These are phyloP conservation scores for Marcusenius ussheri DNA, from an alignment of 2,113 vertebrate genomes.

Conservation along the genomic window DNA sequence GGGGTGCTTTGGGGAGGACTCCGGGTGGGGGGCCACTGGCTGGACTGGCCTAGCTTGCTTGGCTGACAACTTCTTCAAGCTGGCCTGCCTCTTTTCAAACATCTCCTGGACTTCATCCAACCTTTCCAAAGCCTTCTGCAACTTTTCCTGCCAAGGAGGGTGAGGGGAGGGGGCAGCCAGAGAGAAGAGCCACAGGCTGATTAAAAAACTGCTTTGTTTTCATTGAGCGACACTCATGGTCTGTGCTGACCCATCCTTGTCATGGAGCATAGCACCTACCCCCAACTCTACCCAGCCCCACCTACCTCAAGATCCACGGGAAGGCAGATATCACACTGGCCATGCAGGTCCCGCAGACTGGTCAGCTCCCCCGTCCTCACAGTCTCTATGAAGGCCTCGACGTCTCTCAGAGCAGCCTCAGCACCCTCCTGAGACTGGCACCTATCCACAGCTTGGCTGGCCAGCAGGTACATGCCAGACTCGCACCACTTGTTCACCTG, in stretches of 20 bases:
- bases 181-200: background rate
- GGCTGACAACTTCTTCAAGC: conserved; percentile 82
- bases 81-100: conserved; percentile 83
- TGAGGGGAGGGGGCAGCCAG: background rate
- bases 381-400: conserved; percentile 71
- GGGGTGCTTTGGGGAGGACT: conserved; percentile 80
- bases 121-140: conserved; percentile 72
- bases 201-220: background rate
- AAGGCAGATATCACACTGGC: conserved; percentile 76
- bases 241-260: background rate
- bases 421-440: conserved; percentile 93
- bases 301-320: conserved; percentile 76
- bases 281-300: background rate
- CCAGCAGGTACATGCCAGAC: conserved; percentile 85
- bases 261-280: background rate
- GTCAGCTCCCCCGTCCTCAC: conserved; percentile 70
- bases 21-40: conserved; percentile 85
- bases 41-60: conserved; percentile 91
- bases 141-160: conserved; percentile 55
- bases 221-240: background rate
- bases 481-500: conserved; percentile 91
- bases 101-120: conserved; percentile 86
- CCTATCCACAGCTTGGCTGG: conserved; percentile 89
- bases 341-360: conserved; percentile 74
- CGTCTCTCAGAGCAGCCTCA: conserved; percentile 77